Conservation (phyloP, 35 echinoderm and acorn worm genomes). For the Apostichopus californicus region DNA sequence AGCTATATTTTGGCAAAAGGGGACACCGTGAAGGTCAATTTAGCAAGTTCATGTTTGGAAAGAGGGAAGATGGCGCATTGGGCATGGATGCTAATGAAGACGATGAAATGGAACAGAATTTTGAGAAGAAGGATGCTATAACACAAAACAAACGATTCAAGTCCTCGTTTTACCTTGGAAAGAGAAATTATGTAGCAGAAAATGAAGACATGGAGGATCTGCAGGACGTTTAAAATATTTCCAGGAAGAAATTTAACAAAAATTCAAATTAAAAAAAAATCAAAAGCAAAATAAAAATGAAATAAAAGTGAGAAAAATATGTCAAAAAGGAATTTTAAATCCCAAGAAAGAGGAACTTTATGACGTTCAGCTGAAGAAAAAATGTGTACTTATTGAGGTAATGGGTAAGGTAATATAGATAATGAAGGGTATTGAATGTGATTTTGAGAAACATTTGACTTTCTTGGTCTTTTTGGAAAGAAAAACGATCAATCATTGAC, state of each 20-base stretch:
- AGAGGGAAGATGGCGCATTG: not conserved
- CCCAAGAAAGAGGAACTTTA: too few species aligned
- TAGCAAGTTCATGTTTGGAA: slow-evolving; percentile 12
- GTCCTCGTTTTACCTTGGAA: slow-evolving; percentile 20
- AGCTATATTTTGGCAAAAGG: slow-evolving; percentile 9
- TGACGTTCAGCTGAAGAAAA: too few species aligned
- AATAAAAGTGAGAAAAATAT: too few species aligned
- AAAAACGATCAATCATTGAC: too few species aligned
- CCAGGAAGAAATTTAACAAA: not conserved
- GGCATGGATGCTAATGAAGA: not conserved
- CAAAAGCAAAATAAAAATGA: not conserved
- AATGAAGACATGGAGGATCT: not conserved
- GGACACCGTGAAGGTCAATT: not conserved
- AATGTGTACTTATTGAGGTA: too few species aligned
- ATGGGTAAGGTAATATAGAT: too few species aligned
- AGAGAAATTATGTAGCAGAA: slow-evolving; percentile 24
- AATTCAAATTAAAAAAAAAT: not conserved
- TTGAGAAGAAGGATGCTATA: not conserved
- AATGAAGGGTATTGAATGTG: too few species aligned
- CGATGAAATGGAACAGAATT: not conserved
- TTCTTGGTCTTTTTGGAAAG: too few species aligned
- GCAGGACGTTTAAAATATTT: slow-evolving; percentile 8
- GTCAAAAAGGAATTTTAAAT: too few species aligned
- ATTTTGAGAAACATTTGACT: too few species aligned
- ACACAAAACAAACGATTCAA: slow-evolving; percentile 25